A percentile compares a stretch with the other conserved stretches of the same genome.
phyloP scores from a whole-genome alignment of 2,113 vertebrate species.

The Pagrus major region DNA sequence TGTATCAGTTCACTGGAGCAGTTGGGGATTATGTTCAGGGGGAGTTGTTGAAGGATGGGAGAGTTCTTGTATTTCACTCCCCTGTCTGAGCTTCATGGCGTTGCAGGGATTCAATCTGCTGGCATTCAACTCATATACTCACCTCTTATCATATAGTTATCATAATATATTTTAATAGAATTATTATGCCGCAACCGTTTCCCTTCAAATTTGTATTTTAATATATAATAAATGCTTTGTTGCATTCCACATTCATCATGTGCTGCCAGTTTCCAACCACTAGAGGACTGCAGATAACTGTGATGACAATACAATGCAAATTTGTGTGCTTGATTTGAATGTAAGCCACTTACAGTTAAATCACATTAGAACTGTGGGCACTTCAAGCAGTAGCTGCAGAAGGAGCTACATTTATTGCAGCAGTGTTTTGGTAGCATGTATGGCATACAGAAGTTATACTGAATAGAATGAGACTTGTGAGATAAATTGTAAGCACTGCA shows the following conservation, averaged over 20 bases:
- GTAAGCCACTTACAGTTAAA: background rate
- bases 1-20: conserved; percentile 15
- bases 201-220: background rate
- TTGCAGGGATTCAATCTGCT: background rate
- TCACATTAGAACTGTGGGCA: background rate
- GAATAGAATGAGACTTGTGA: background rate
- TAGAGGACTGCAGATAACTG: conserved; percentile 58
- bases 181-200: background rate
- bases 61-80: conserved; percentile 1
- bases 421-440: background rate
- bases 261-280: conserved; percentile 35
- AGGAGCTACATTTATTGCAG: background rate
- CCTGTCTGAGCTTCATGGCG: background rate
- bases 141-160: background rate
- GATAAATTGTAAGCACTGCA: background rate
- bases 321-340: background rate
- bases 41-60: conserved; percentile 12
- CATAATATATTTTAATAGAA: background rate
- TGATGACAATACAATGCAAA: background rate
- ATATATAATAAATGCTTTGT: background rate
- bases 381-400: too few relatives aligned
- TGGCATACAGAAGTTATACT: background rate
- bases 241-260: conserved; percentile 1
- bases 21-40: conserved; percentile 16
- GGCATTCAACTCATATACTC: background rate